Evolutionary conservation across 2,113 vertebrate species (phyloP).

Genomic region (Anseranas semipalmata): DNA sequence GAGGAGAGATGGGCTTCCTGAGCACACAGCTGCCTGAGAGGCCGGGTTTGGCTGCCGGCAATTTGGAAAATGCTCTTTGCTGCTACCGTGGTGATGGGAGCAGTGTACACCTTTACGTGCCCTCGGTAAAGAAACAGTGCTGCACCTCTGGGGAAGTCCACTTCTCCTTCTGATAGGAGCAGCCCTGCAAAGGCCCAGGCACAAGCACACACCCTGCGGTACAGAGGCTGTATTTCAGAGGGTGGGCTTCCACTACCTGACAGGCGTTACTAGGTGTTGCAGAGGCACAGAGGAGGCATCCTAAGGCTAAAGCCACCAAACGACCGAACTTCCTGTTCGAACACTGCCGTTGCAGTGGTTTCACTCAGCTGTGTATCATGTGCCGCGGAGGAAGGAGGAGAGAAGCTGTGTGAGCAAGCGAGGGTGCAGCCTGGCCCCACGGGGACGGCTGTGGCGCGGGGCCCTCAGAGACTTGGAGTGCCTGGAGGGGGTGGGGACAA

Average conservation of each 20-base stretch:
- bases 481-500: conserved; percentile 54
- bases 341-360: conserved; percentile 54
- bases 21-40: not conserved
- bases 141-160: not conserved
- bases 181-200: not conserved
- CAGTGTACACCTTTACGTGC: rapidly evolving
- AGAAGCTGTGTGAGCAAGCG: not conserved
- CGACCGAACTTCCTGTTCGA: conserved; percentile 70
- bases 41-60: not conserved
- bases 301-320: conserved; percentile 70
- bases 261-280: not conserved
- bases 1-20: not conserved
- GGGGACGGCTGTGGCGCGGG: not conserved
- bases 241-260: not conserved
- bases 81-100: not conserved
- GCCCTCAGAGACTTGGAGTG: not conserved
- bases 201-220: not conserved
- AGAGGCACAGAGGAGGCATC: not conserved
- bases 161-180: not conserved
- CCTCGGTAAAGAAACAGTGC: not conserved
- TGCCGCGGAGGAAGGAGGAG: conserved; percentile 36
- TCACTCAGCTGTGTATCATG: conserved; percentile 43
- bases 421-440: not conserved
- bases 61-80: not conserved
- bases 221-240: not conserved